Percentiles rank a stretch among this genome's conserved stretches.
Evolutionary conservation across 2,888 invertebrate genomes (phyloP).

Genomic region (Hydriomena furcata): DNA sequence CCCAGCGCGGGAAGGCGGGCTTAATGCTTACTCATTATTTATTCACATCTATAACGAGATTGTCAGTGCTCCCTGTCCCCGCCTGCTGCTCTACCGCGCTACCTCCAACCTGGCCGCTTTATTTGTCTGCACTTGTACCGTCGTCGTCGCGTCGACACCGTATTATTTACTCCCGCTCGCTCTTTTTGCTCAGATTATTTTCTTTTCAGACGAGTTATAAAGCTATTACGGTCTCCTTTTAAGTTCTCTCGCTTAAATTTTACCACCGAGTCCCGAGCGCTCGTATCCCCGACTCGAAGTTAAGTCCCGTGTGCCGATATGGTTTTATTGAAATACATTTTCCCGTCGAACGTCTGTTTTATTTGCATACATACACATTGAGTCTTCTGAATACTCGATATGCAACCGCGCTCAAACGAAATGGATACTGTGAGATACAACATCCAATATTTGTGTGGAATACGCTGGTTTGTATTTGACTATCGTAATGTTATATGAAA

Average conservation of each 20-base stretch:
- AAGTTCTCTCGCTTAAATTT: constrained; percentile 43
- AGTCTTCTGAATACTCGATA: constrained; percentile 46
- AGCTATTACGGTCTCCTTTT: constrained; percentile 61
- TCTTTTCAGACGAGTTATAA: constrained; percentile 61
- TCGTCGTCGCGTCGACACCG: constrained; percentile 39
- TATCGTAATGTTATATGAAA: constrained; percentile 12
- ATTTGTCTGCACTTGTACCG: constrained; percentile 55
- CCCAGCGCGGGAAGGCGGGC: constrained; percentile 59
- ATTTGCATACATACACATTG: constrained; percentile 48
- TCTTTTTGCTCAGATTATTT: constrained; percentile 64
- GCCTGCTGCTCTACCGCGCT: constrained; percentile 48
- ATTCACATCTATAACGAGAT: constrained; percentile 81
- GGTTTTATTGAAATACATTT: constrained; percentile 52
- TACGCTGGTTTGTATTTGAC: constrained; percentile 25
- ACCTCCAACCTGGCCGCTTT: constrained; percentile 55
- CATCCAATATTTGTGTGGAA: constrained; percentile 31
- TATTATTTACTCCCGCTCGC: constrained; percentile 58
- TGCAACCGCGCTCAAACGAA: constrained; percentile 36
- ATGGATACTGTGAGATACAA: constrained; percentile 29
- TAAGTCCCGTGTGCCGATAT: constrained; percentile 33
- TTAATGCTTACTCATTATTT: constrained; percentile 80
- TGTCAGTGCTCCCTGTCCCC: constrained; percentile 70
- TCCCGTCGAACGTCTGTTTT: constrained; percentile 47
- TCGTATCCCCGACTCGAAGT: constrained; percentile 37
- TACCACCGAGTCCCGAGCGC: constrained; percentile 27